phyloP scores from a whole-genome alignment of 2,888 invertebrate species.

The Drosophila seclusa region DNA sequence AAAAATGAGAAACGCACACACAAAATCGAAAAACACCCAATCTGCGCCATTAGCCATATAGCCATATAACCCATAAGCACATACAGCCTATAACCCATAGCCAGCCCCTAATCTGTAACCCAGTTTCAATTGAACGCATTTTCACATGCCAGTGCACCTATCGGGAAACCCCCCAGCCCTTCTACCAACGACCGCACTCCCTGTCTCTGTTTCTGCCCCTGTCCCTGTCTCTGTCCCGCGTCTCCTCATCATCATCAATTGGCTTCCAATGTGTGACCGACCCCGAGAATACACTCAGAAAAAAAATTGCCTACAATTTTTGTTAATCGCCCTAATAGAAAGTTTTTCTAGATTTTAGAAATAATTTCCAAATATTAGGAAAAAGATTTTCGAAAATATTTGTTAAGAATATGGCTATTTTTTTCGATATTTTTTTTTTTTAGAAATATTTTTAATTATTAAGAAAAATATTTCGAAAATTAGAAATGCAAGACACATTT shows the following conservation, averaged over 20 bases:
- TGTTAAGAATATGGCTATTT: neutral
- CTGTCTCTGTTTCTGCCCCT: neutral
- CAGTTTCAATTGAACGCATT: slow-evolving; percentile 80
- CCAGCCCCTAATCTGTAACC: slow-evolving; percentile 69
- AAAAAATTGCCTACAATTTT: neutral
- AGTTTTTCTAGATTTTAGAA: neutral
- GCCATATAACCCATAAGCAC: slow-evolving; percentile 72
- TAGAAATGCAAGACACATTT: neutral
- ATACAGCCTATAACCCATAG: slow-evolving; percentile 62
- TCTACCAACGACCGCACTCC: neutral
- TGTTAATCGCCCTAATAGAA: neutral
- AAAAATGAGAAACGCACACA: slow-evolving; percentile 11
- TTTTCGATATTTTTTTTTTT: neutral
- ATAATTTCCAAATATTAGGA: neutral
- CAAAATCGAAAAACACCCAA: slow-evolving; percentile 44
- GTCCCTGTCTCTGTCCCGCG: neutral
- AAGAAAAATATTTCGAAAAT: neutral
- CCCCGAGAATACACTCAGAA: slow-evolving; percentile 33
- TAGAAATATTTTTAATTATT: neutral
- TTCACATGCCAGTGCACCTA: slow-evolving; percentile 77
- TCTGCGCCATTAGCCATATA: slow-evolving; percentile 75
- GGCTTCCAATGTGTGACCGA: slow-evolving; percentile 57
- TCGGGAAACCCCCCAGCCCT: neutral
- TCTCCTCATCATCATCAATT: slow-evolving; percentile 36
- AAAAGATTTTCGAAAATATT: neutral